phyloP scores from a whole-genome alignment of 37 sponge, comb jelly and placozoan genomes.

The Chondrilla cf. caribensis region DNA sequence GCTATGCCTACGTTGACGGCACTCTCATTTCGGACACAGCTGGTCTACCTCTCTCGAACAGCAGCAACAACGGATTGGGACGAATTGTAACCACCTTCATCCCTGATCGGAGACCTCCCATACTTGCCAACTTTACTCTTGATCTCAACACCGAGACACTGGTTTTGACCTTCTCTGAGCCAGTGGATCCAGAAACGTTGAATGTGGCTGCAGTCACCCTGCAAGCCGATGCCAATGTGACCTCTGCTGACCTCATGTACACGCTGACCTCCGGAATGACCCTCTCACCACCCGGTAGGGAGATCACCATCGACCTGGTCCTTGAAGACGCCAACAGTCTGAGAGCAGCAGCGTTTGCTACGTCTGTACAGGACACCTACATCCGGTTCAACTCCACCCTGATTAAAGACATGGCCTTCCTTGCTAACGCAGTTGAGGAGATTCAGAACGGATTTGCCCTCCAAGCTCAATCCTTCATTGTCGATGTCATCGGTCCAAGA shows the following conservation, averaged over 20 bases:
- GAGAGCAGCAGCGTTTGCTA: constrained; percentile 57
- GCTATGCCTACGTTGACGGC: constrained; percentile 54
- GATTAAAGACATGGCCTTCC: constrained; percentile 71
- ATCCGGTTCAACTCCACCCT: constrained; percentile 37
- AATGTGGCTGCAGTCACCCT: constrained; percentile 68
- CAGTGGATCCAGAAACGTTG: constrained; percentile 65
- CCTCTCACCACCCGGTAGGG: constrained; percentile 29
- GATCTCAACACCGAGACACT: constrained; percentile 55
- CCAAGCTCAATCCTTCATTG: constrained; percentile 21
- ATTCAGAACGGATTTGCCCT: constrained; percentile 45
- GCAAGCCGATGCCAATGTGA: constrained; percentile 57
- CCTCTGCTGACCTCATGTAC: constrained; percentile 17
- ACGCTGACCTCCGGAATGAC: constrained; percentile 55
- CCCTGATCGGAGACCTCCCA: constrained; percentile 60
- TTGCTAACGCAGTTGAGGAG: constrained; percentile 42
- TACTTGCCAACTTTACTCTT: constrained; percentile 48
- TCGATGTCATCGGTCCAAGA: constrained; percentile 60
- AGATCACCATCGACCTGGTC: constrained; percentile 47
- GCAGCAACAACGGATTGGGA: constrained; percentile 65
- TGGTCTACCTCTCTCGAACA: constrained; percentile 41
- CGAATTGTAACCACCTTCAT: constrained; percentile 58
- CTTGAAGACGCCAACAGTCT: constrained; percentile 51
- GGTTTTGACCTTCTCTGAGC: constrained; percentile 75
- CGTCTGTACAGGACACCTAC: constrained; percentile 45
- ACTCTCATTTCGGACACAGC: constrained; percentile 49